These are phyloP conservation scores for Quadriops clusia DNA, from an alignment of 2,888 invertebrate genomes.

Conservation along the genomic window DNA sequence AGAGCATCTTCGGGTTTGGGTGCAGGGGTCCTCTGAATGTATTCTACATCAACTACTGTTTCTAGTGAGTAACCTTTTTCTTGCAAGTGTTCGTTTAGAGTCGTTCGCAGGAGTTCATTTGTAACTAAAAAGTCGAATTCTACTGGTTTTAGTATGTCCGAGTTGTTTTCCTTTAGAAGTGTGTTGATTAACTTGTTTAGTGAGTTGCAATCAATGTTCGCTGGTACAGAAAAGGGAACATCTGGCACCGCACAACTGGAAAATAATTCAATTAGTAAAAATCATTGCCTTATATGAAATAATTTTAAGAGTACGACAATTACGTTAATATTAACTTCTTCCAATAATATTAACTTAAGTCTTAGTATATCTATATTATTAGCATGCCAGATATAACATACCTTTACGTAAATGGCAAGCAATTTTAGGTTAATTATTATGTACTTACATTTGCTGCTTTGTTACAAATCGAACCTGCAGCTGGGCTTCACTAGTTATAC, in stretches of 20 bases:
- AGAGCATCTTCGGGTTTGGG: slow-evolving; percentile 88
- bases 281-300: neutral
- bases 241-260: slow-evolving; percentile 79
- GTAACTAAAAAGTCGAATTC: slow-evolving; percentile 83
- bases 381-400: neutral
- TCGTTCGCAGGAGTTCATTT: slow-evolving; percentile 66
- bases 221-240: slow-evolving; percentile 71
- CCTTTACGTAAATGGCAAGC: slow-evolving; percentile 5
- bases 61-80: slow-evolving; percentile 70
- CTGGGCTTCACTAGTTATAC: slow-evolving; percentile 39
- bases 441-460: slow-evolving; percentile 67
- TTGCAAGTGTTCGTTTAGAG: slow-evolving; percentile 63
- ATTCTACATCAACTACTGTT: slow-evolving; percentile 79
- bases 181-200: slow-evolving; percentile 72
- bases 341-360: no score
- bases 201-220: slow-evolving; percentile 53
- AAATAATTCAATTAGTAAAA: slow-evolving; percentile 15
- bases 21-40: slow-evolving; percentile 79
- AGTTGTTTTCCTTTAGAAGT: slow-evolving; percentile 51
- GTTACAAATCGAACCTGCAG: slow-evolving; percentile 69
- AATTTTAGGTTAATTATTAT: slow-evolving; percentile 5
- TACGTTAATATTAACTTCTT: neutral
- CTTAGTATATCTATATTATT: no score
- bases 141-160: slow-evolving; percentile 33
- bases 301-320: neutral